Evolutionary conservation across 2,797 vertebrate species (phyloP), one percentile per base, ranked within the genome.

Genomic region (Catamblyrhynchus diadema): DNA sequence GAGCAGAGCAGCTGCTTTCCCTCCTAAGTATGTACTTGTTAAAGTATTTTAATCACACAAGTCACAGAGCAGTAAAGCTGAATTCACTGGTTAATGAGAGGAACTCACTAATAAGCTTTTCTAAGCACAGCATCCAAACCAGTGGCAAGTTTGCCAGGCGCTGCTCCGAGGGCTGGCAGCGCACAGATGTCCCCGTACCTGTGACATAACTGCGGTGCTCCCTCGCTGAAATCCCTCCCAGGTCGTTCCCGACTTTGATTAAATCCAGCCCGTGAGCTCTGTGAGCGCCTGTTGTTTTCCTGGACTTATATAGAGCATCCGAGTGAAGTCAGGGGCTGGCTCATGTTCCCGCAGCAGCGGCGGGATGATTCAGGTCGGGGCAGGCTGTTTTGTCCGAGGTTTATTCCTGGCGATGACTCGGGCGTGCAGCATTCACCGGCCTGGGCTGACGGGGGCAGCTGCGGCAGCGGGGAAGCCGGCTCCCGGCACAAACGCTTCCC

Each of bases 321-420:
- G 48, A 56, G 5, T 84, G 95, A 90, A 96, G 97, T 96, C 97
- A 97, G 12, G 64, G 84, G 95, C 88, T 33, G 84, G 92, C 81
- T 96, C 96, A 95, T 79, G 65, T 86, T 97, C 94, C 94, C 72
- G 27, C 64, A 93, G 35, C 72, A 90, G 94, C 64, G 80, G 32
- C 45, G 2, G 15, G 93, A 62, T 96, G 95, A 95, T 89, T 95
- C 78, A 54, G 96, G 91, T 32, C 57, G 72, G 64, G 69, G 41
- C 66, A 64, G 88, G 86, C 79, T 70, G 83, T 32, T 94, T 59
- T 86, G 95, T 32, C 45, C 50, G 73, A 59, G 87, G 93, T 97
- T 98, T 98, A 98, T 98, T 98, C 97, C 97, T 86, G 81, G 98
- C 94, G n/a, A 95, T 98, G 98, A 97, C 88, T 35, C 45, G 95